Percentiles rank a stretch among this genome's conserved stretches.
These are phyloP conservation scores for Eciton burchellii DNA, from an alignment of 1,140 invertebrate genomes.

Conservation along the genomic window DNA sequence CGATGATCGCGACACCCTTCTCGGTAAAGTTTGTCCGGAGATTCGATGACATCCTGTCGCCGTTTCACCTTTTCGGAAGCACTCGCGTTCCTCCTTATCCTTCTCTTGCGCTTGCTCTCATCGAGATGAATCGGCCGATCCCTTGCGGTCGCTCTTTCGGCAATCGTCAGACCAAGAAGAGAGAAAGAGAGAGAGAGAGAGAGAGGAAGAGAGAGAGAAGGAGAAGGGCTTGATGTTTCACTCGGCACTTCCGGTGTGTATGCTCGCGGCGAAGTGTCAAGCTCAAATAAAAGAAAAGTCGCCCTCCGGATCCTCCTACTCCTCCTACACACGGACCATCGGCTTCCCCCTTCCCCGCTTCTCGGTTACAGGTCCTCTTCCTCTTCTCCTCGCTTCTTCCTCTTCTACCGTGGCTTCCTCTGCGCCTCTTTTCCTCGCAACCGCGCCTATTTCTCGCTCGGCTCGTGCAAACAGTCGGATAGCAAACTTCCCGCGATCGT, in stretches of 20 bases:
- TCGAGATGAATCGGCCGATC: background rate
- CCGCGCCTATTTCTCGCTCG: constrained; percentile 64
- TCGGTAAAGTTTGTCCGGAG: constrained; percentile 8
- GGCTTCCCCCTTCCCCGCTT: constrained; percentile 64
- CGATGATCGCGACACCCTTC: constrained; percentile 39
- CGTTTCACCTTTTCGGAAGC: constrained; percentile 38
- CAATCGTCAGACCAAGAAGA: background rate
- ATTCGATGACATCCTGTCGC: constrained; percentile 51
- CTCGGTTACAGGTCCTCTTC: constrained; percentile 61
- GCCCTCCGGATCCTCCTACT: constrained; percentile 78
- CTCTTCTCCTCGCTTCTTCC: constrained; percentile 60
- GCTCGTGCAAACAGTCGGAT: constrained; percentile 72
- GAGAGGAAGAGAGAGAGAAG: constrained; percentile 18
- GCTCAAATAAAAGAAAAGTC: constrained; percentile 83
- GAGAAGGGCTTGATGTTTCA: constrained; percentile 28
- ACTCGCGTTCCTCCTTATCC: background rate
- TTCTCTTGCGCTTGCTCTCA: constrained; percentile 14
- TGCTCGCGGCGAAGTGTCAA: constrained; percentile 79
- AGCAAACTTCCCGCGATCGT: constrained; percentile 70
- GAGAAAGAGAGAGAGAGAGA: constrained; percentile 5
- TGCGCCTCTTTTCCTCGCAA: constrained; percentile 60
- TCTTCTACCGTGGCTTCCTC: constrained; percentile 68
- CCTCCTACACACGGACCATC: constrained; percentile 67
- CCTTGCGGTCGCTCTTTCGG: too few species aligned
- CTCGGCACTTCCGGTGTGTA: constrained; percentile 78